These are phyloP conservation scores for Coreius guichenoti DNA, from an alignment of 2,797 vertebrate genomes.

Conservation along the genomic window DNA sequence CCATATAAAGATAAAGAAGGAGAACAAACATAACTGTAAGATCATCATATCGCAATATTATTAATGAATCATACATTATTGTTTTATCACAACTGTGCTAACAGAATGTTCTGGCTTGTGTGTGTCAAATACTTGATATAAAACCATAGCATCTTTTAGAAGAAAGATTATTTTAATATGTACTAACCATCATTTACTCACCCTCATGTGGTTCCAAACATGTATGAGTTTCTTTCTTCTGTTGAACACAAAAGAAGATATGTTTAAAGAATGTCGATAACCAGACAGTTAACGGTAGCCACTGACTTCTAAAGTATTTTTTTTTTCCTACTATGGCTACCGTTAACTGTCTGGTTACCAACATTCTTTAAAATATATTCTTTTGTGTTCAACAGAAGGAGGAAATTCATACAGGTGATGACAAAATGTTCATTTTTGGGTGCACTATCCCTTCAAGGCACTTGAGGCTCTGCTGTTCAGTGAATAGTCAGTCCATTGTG, in stretches of 20 bases:
- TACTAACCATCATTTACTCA: too few species aligned
- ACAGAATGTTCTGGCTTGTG: background rate
- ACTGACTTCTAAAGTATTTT: too few species aligned
- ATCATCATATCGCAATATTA: background rate
- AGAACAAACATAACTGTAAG: background rate
- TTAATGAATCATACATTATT: background rate
- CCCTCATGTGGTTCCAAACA: too few species aligned
- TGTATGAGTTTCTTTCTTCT: too few species aligned
- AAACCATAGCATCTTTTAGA: background rate
- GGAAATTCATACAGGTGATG: background rate
- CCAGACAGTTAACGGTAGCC: too few species aligned
- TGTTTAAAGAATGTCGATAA: too few species aligned
- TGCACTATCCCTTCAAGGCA: background rate
- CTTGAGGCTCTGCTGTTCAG: background rate
- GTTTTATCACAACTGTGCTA: background rate
- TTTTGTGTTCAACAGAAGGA: background rate
- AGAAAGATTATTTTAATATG: background rate
- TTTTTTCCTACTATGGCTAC: too few species aligned
- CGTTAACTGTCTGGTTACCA: too few species aligned
- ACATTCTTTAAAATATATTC: background rate
- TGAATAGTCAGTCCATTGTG: background rate
- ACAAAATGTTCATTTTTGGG: too few species aligned
- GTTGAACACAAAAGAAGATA: too few species aligned
- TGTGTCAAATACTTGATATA: background rate
- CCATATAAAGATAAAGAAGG: background rate